Percentiles rank a stretch among this genome's conserved stretches.
Evolutionary conservation across 2,113 vertebrate genomes (phyloP).

Genomic region (Corythoichthys intestinalis): DNA sequence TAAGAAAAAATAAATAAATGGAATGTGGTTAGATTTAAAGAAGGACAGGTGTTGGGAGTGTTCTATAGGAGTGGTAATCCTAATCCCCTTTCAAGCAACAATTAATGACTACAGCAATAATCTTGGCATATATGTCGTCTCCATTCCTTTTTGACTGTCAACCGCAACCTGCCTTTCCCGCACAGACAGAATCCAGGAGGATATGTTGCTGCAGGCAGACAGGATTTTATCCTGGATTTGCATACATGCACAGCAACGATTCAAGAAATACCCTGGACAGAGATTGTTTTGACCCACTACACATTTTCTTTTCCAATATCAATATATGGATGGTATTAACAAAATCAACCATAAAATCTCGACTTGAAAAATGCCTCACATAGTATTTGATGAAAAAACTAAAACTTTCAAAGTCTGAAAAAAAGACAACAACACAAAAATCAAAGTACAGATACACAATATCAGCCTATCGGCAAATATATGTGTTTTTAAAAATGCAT

Average conservation of each 20-base stretch:
- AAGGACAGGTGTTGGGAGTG: conserved; percentile 62
- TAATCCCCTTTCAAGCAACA: conserved; percentile 66
- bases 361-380: conserved; percentile 24
- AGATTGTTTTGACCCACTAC: conserved; percentile 42
- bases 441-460: conserved; percentile 59
- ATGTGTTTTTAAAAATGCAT: conserved; percentile 50
- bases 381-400: conserved; percentile 14
- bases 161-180: conserved; percentile 56
- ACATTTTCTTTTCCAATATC: conserved; percentile 32
- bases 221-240: conserved; percentile 70
- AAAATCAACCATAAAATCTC: conserved; percentile 19
- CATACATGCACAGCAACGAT: conserved; percentile 63
- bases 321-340: conserved; percentile 26
- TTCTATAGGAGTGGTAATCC: conserved; percentile 56
- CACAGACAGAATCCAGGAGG: conserved; percentile 53
- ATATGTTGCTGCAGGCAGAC: conserved; percentile 62
- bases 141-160: conserved; percentile 58
- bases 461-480: conserved; percentile 70
- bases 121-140: conserved; percentile 58
- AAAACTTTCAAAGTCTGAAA: conserved; percentile 59
- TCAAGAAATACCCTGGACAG: conserved; percentile 28
- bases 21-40: conserved; percentile 51
- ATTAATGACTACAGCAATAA: conserved; percentile 71
- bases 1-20: conserved; percentile 35
- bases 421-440: conserved; percentile 14